phyloP scores from a whole-genome alignment of 2,113 vertebrate species.

The Phylloscopus whistleri region DNA sequence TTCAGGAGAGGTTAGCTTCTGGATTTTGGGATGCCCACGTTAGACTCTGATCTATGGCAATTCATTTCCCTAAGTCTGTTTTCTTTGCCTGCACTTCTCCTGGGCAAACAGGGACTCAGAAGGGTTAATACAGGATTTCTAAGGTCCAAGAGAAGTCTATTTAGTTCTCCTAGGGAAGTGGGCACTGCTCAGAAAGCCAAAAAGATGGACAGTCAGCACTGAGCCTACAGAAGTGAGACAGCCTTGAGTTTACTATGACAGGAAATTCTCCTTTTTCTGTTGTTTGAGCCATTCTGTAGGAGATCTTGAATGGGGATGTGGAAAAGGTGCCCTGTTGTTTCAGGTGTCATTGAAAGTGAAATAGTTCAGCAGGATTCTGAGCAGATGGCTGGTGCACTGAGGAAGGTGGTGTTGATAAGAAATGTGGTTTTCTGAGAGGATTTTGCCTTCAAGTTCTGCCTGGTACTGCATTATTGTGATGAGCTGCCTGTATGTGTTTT shows the following conservation, averaged over 20 bases:
- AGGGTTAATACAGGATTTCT: neutral
- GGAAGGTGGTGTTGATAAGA: neutral
- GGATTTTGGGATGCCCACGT: neutral
- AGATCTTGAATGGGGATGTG: neutral
- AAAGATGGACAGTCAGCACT: rapidly evolving
- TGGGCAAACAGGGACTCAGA: neutral
- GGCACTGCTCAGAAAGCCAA: neutral
- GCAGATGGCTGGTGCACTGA: neutral
- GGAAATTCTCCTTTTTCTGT: neutral
- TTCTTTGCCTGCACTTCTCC: neutral
- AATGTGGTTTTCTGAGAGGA: neutral
- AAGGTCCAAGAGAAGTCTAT: neutral
- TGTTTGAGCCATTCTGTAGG: neutral
- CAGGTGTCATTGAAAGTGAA: neutral
- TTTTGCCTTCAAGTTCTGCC: neutral
- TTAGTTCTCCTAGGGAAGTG: neutral
- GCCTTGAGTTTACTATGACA: neutral
- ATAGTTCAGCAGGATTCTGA: neutral
- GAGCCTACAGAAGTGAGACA: neutral
- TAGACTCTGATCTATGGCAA: neutral
- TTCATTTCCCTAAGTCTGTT: neutral
- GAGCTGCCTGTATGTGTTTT: neutral
- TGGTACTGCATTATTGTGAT: neutral
- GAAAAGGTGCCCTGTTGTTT: neutral
- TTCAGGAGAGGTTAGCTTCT: neutral